Evolutionary conservation across 2,113 vertebrate genomes (phyloP).

Genomic region (Dascyllus trimaculatus): DNA sequence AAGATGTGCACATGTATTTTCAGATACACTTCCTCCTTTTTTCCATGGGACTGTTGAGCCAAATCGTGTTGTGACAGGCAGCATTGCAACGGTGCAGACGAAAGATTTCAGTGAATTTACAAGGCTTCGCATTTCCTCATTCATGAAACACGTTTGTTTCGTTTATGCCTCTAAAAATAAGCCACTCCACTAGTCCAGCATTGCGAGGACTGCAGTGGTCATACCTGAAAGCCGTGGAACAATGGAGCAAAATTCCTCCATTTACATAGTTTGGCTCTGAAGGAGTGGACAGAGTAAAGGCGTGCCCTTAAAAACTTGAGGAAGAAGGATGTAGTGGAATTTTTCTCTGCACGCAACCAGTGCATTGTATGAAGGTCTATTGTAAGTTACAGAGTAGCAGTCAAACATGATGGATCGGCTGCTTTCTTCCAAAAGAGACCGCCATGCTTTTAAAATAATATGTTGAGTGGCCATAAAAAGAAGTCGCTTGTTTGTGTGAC

Average conservation of each 20-base stretch:
- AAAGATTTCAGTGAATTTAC: neutral
- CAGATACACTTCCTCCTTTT: neutral
- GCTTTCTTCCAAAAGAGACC: neutral
- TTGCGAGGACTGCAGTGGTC: neutral
- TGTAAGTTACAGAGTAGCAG: neutral
- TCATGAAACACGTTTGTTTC: neutral
- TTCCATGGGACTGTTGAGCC: neutral
- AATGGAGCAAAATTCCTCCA: slow-evolving; percentile 13
- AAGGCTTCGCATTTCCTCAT: slow-evolving; percentile 53
- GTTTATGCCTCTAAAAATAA: slow-evolving; percentile 25
- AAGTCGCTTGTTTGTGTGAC: neutral
- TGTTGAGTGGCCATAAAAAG: neutral
- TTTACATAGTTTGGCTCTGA: neutral
- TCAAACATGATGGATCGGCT: neutral
- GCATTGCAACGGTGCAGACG: neutral
- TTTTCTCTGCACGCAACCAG: neutral
- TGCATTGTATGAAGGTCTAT: neutral
- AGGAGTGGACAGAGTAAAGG: neutral
- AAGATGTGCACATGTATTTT: neutral
- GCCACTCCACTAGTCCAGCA: neutral
- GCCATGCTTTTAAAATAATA: no score
- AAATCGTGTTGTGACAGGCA: neutral
- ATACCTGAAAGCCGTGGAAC: neutral
- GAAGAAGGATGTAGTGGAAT: neutral
- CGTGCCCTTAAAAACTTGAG: neutral